Base-by-base conservation (phyloP, 2,797 vertebrate genomes). In the Arrhamphus sclerolepis region DNA sequence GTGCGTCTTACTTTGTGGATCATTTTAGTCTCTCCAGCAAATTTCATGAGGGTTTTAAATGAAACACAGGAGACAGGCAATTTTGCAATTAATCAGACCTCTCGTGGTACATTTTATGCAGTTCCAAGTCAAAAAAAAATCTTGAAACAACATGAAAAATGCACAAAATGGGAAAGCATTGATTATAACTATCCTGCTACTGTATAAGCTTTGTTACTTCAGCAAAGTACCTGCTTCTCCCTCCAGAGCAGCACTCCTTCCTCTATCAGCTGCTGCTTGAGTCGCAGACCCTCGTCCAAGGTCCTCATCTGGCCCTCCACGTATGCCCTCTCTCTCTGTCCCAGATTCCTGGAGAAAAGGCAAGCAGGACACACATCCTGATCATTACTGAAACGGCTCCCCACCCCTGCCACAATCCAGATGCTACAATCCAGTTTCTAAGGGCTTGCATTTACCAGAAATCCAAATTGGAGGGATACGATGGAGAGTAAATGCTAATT, bases 261-360 rank as follows among this genome's bases (percentile, higher is more conserved):
- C 82, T 91, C 87, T 72, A 91, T 92, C 58, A 91, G 82, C 47
- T 90, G 89, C 87, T 87, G 85, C 75, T 91, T 91, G 57, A 92
- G 84, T 50, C 75, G 80, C 65, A 91, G 77, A 40, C 90, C 90
- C 72, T 93, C 89, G 2, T 87, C 89, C 75, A 92, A 74, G 56
- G 86, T 84, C 87, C 85, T 93, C 89, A 89, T 90, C 80, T 86
- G 89, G 77, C 86, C 85, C 78, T 91, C 89, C 77, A 92, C 86
- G 7, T 84, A 88, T 1, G 68, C 85, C 29, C 89, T 70, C 82
- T 92, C 90, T 64, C 64, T 80, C 82, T 89, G 89, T 52, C 91
- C 90, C 78, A 92, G 86, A 89, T 88, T 91, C 87, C 89, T 91
- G 76, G 39, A 83, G 34, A 50, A 73, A 72, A 53, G 70, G 31